These are phyloP conservation scores for Pollenia griseotomentosa DNA, from an alignment of 2,888 invertebrate genomes.

Conservation along the genomic window DNA sequence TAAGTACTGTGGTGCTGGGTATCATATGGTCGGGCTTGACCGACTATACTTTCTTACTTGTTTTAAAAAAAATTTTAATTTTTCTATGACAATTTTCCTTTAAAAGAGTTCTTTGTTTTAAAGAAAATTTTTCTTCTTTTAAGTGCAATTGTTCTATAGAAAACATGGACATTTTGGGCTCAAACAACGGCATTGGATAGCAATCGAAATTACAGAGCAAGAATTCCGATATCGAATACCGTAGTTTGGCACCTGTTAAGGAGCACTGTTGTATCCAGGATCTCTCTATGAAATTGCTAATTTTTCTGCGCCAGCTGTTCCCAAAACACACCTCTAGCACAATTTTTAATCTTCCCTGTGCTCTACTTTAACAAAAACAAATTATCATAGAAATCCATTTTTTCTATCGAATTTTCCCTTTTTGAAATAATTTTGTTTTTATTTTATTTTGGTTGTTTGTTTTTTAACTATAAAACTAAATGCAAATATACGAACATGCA, in stretches of 20 bases:
- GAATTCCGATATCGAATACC: too few relatives aligned
- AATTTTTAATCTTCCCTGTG: neutral
- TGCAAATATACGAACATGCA: slow-evolving; percentile 1
- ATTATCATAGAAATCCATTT: slow-evolving; percentile 17
- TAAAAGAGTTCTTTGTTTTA: too few relatives aligned
- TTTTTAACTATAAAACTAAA: slow-evolving; percentile 44
- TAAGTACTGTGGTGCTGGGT: too few relatives aligned
- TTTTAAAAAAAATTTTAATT: too few relatives aligned
- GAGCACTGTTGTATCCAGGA: too few relatives aligned
- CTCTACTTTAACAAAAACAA: neutral
- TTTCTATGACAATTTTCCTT: too few relatives aligned
- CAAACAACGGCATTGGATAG: too few relatives aligned
- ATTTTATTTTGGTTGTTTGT: neutral
- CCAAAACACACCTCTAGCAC: neutral
- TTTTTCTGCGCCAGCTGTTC: neutral
- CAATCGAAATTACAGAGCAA: too few relatives aligned
- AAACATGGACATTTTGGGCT: neutral
- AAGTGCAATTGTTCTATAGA: slow-evolving; percentile 5
- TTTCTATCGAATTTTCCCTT: slow-evolving; percentile 23
- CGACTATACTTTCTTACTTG: too few relatives aligned
- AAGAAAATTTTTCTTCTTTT: too few relatives aligned
- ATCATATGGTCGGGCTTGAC: too few relatives aligned
- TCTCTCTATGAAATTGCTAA: neutral
- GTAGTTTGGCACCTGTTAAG: too few relatives aligned
- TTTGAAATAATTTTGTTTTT: slow-evolving; percentile 3